These are phyloP conservation scores for Whitmania pigra DNA, from an alignment of 1,140 invertebrate genomes.

Conservation along the genomic window DNA sequence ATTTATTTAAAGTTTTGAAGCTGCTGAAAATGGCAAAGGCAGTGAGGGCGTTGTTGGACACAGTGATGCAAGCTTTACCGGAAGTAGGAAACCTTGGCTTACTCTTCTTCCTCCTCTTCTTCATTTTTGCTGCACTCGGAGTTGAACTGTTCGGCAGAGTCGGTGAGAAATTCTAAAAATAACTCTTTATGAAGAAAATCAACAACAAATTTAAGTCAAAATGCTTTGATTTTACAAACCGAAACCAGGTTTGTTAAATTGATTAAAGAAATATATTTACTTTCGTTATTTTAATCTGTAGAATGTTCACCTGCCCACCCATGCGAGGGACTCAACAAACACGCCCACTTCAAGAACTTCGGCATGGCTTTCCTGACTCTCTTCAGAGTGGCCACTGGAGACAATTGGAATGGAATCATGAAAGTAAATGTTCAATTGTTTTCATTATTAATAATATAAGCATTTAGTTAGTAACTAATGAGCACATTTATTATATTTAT, in stretches of 20 bases:
- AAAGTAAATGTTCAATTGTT: constrained; percentile 49
- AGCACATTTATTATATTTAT: too few species aligned
- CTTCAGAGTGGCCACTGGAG: constrained; percentile 95
- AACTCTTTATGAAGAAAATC: too few species aligned
- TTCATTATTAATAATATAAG: too few species aligned
- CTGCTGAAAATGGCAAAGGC: constrained; percentile 99
- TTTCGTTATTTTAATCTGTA: constrained; percentile 34
- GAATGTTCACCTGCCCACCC: constrained; percentile 89
- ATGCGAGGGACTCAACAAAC: constrained; percentile 94
- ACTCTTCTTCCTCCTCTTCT: constrained; percentile 95
- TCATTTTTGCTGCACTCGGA: constrained; percentile 96
- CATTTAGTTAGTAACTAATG: too few species aligned
- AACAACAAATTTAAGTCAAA: too few species aligned
- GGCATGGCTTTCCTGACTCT: constrained; percentile 98
- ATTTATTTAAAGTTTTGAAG: constrained; percentile 70
- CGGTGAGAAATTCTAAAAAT: constrained; percentile 37
- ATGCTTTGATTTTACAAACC: too few species aligned
- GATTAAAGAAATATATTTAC: too few species aligned
- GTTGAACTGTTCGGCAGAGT: constrained; percentile 94
- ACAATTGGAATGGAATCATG: constrained; percentile 99
- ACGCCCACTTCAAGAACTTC: constrained; percentile 97
- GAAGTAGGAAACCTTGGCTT: constrained; percentile 97
- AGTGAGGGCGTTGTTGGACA: constrained; percentile 88
- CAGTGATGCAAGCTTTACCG: constrained; percentile 96
- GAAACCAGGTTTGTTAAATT: too few species aligned